phyloP scores from a whole-genome alignment of 2,888 invertebrate genomes.

The Petrophora chlorosata region DNA sequence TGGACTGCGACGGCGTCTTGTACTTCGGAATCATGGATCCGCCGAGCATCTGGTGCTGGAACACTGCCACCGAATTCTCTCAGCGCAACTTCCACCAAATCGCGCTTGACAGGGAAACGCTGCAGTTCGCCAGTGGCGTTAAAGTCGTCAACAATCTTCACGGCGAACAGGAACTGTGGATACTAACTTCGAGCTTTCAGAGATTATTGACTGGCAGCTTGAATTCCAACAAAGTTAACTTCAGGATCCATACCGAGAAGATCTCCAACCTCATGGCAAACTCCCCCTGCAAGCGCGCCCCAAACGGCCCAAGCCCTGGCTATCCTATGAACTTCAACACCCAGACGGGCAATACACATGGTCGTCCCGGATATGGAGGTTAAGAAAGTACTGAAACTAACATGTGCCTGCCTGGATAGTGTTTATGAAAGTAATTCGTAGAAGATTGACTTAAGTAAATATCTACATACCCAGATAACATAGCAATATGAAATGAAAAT shows the following conservation, averaged over 20 bases:
- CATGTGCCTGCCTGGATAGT: no score
- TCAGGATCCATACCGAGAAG: constrained; percentile 87
- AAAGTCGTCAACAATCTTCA: constrained; percentile 85
- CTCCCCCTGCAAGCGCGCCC: constrained; percentile 77
- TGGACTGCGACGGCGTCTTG: constrained; percentile 87
- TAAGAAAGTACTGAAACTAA: no score
- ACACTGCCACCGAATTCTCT: constrained; percentile 85
- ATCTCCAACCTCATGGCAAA: constrained; percentile 80
- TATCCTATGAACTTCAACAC: constrained; percentile 65
- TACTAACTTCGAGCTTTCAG: constrained; percentile 87
- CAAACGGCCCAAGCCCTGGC: constrained; percentile 58
- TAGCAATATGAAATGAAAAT: no score
- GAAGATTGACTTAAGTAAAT: no score
- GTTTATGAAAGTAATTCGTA: no score
- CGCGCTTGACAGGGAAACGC: constrained; percentile 81
- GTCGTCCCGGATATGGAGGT: constrained; percentile 69
- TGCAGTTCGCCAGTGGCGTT: constrained; percentile 90
- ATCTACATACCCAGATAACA: no score
- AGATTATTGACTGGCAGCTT: constrained; percentile 85
- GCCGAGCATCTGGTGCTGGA: constrained; percentile 89
- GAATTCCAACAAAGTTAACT: constrained; percentile 84
- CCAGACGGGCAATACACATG: constrained; percentile 42
- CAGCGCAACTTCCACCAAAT: constrained; percentile 78
- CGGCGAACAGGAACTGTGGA: constrained; percentile 86
- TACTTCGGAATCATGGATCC: constrained; percentile 88